These are phyloP conservation scores for Babyrousa celebensis DNA, from an alignment of 2,797 vertebrate species.

Conservation along the genomic window DNA sequence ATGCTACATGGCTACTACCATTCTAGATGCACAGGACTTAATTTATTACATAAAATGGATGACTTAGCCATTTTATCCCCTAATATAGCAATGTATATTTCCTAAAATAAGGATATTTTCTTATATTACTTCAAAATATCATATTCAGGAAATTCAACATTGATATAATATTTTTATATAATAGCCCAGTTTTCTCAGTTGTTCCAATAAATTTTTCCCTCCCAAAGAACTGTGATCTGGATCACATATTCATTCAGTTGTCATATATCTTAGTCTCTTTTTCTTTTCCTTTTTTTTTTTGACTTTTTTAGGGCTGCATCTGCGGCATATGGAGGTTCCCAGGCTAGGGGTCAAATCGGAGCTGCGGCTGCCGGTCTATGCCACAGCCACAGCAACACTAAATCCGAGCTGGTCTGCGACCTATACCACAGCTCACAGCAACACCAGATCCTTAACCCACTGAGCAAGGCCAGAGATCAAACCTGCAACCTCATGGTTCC, in stretches of 20 bases:
- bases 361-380: too few relatives aligned
- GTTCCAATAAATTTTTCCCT: background rate
- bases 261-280: background rate
- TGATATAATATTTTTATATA: conserved; percentile 34
- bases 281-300: background rate
- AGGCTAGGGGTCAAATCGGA: too few relatives aligned
- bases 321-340: too few relatives aligned
- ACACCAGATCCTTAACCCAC: too few relatives aligned
- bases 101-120: conserved; percentile 38
- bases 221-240: conserved; percentile 28
- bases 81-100: conserved; percentile 50
- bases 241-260: conserved; percentile 44
- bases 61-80: background rate
- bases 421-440: too few relatives aligned
- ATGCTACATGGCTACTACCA: background rate
- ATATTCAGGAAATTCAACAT: conserved; percentile 23
- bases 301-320: too few relatives aligned
- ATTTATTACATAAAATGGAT: conserved; percentile 29
- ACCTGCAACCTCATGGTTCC: too few relatives aligned
- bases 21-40: background rate
- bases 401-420: too few relatives aligned
- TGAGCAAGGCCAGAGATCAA: too few relatives aligned
- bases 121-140: background rate
- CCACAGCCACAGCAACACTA: too few relatives aligned
- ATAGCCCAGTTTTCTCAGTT: background rate